Conservation (phyloP, 2,113 vertebrate genomes). For the Eulemur macaco region DNA sequence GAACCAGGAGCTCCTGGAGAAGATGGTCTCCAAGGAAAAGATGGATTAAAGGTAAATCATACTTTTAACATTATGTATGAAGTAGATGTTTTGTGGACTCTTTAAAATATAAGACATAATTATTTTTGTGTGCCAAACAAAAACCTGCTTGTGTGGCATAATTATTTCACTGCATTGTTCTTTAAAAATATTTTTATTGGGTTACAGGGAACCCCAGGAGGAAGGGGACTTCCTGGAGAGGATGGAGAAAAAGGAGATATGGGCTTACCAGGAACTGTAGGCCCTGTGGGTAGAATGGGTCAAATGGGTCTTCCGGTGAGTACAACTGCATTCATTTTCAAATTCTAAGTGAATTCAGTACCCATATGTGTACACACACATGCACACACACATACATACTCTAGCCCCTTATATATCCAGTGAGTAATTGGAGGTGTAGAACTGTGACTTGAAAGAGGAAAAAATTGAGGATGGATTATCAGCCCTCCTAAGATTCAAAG, state of each 20-base stretch:
- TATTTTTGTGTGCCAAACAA: neutral
- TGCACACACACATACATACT: no score
- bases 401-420: neutral
- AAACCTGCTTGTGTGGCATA: neutral
- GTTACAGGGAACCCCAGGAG: conserved; percentile 91
- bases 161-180: neutral
- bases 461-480: neutral
- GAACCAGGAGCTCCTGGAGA: conserved; percentile 92
- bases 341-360: neutral
- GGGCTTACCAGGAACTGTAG: conserved; percentile 88
- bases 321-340: conserved; percentile 50
- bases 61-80: conserved; percentile 38
- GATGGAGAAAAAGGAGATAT: conserved; percentile 91
- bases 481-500: neutral
- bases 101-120: neutral
- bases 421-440: neutral
- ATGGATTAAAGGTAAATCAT: conserved; percentile 92
- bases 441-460: neutral
- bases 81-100: neutral
- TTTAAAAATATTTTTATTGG: neutral
- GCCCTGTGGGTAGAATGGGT: conserved; percentile 88
- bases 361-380: neutral
- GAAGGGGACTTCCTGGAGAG: conserved; percentile 89
- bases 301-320: conserved; percentile 91
- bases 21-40: conserved; percentile 95